These are phyloP conservation scores for Trisateles emortualis DNA, from an alignment of 2,888 invertebrate genomes.

Conservation along the genomic window DNA sequence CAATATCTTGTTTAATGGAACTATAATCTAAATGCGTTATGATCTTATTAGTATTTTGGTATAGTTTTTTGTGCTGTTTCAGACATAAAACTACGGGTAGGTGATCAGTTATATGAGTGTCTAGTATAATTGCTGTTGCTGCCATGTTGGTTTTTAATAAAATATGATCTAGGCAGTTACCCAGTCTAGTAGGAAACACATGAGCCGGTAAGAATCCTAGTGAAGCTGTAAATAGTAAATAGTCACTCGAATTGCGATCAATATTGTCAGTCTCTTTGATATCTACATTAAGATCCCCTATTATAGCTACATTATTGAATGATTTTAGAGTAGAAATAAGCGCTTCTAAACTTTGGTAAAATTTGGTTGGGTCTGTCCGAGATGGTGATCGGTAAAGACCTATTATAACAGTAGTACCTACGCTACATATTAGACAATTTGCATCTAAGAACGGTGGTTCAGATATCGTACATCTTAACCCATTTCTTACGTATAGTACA, in stretches of 20 bases:
- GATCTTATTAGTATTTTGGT: no score
- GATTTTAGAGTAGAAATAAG: neutral
- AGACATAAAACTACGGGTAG: no score
- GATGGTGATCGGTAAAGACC: slow-evolving; percentile 1
- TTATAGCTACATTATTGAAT: neutral
- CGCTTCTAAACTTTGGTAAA: neutral
- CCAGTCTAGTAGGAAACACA: neutral
- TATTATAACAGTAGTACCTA: neutral
- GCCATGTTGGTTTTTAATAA: neutral
- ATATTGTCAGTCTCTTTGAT: neutral
- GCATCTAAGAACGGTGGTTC: neutral
- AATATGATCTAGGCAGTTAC: neutral
- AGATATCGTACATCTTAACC: neutral
- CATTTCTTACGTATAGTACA: neutral
- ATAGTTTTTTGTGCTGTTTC: no score
- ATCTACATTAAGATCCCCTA: no score
- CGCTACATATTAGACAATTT: neutral
- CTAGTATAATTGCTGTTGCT: neutral
- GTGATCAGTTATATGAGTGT: neutral
- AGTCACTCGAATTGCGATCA: neutral
- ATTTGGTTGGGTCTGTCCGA: neutral
- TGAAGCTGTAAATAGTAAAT: neutral
- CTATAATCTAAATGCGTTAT: no score
- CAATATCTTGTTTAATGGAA: neutral
- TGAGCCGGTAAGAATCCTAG: neutral